Conservation (phyloP, 2,888 invertebrate species). For the Ennomos erosarius region DNA sequence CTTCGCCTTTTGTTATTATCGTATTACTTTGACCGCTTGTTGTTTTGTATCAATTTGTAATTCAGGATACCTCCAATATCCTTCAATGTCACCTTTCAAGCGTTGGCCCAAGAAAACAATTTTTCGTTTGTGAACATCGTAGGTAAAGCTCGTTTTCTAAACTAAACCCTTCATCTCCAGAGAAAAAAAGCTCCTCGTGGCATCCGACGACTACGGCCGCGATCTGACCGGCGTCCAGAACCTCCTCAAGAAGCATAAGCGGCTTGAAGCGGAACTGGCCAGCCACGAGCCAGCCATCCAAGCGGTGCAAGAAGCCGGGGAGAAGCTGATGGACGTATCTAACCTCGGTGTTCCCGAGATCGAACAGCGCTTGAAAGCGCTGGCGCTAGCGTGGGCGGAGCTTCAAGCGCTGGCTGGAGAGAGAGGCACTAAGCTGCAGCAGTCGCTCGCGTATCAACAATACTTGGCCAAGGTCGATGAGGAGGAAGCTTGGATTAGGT, state of each 20-base stretch:
- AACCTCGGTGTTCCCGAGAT: constrained; percentile 97
- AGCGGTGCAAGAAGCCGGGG: constrained; percentile 90
- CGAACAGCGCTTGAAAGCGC: constrained; percentile 92
- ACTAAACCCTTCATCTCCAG: constrained; percentile 65
- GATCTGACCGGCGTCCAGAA: constrained; percentile 99
- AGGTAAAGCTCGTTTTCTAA: not conserved
- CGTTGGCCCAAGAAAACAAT: too few relatives aligned
- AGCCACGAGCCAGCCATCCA: constrained; percentile 99
- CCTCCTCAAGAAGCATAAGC: constrained; percentile 98
- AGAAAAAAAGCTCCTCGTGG: constrained; percentile 98
- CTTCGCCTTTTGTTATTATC: too few relatives aligned
- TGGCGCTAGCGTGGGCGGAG: constrained; percentile 97
- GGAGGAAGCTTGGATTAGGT: constrained; percentile 99
- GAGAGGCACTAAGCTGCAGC: constrained; percentile 97
- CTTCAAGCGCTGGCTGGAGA: constrained; percentile 94
- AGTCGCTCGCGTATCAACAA: constrained; percentile 98
- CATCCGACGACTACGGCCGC: constrained; percentile 99
- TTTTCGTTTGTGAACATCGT: too few relatives aligned
- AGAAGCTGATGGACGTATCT: constrained; percentile 97
- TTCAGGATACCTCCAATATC: too few relatives aligned
- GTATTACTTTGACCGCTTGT: too few relatives aligned
- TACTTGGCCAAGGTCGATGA: constrained; percentile 99
- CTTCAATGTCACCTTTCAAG: too few relatives aligned
- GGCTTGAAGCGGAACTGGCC: constrained; percentile 98
- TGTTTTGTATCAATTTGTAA: too few relatives aligned